phyloP scores from a whole-genome alignment of 2,888 invertebrate genomes.

The Aradus depressus region DNA sequence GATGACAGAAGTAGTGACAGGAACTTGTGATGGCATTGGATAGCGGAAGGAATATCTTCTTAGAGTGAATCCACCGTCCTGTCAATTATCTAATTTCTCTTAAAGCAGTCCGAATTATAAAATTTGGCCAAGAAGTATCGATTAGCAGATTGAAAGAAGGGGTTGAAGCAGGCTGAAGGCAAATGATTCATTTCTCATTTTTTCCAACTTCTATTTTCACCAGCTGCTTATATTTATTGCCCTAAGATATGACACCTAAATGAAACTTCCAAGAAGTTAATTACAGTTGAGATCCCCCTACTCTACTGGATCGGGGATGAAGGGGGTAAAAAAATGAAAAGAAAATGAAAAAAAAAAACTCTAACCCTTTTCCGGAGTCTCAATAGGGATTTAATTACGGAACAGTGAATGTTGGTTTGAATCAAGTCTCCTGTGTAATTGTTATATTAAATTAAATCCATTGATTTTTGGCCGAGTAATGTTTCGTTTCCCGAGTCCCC shows the following conservation, averaged over 20 bases:
- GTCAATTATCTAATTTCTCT: too few species aligned
- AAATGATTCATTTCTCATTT: conserved; percentile 16
- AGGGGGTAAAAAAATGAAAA: conserved; percentile 13
- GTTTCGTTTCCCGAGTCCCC: neutral
- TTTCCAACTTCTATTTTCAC: conserved; percentile 28
- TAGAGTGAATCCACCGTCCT: too few species aligned
- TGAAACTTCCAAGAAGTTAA: conserved; percentile 31
- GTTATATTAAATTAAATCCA: conserved; percentile 29
- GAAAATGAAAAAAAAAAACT: conserved; percentile 22
- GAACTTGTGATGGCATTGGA: too few species aligned
- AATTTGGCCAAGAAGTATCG: neutral
- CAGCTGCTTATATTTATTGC: conserved; percentile 30
- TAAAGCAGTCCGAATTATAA: too few species aligned
- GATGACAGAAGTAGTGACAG: too few species aligned
- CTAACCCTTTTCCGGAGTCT: conserved; percentile 24
- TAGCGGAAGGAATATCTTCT: too few species aligned
- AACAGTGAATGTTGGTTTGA: conserved; percentile 26
- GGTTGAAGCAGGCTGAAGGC: neutral
- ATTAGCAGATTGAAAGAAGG: neutral
- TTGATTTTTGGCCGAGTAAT: conserved; percentile 24
- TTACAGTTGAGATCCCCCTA: conserved; percentile 28
- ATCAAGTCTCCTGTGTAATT: conserved; percentile 28
- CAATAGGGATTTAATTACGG: conserved; percentile 29
- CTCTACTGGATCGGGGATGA: conserved; percentile 11
- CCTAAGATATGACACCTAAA: conserved; percentile 31